Percentiles rank a stretch among this genome's conserved stretches.
phyloP scores from a whole-genome alignment of 2,113 vertebrate species.

The Cepphus grylle region DNA sequence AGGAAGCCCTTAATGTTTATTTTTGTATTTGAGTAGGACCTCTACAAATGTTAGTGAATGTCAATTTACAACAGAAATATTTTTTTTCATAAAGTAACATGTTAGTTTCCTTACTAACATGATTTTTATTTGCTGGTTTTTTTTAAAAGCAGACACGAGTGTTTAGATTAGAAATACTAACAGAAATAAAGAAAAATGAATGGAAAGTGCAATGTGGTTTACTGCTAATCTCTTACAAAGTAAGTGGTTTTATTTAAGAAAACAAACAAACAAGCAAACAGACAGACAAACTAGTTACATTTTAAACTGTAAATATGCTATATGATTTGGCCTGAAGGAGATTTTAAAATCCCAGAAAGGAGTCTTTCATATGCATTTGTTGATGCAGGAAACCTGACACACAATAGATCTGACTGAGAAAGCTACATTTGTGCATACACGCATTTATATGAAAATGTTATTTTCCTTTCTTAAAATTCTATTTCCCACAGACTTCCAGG shows the following conservation, averaged over 20 bases:
- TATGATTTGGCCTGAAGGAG: background rate
- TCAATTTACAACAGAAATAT: background rate
- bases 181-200: background rate
- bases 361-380: background rate
- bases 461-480: background rate
- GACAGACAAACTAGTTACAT: background rate
- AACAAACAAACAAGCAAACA: background rate
- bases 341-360: background rate
- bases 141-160: background rate
- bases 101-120: fast-evolving
- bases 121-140: background rate
- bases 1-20: background rate
- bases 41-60: background rate
- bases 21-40: background rate
- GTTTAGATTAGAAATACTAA: background rate
- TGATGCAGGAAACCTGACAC: background rate
- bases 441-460: background rate
- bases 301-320: background rate
- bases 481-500: background rate
- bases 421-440: background rate
- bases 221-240: background rate
- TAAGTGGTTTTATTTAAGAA: background rate
- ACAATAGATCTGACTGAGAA: background rate
- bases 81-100: background rate
- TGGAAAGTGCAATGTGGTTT: background rate